A percentile compares a stretch with the other conserved stretches of the same genome.
phyloP scores from a whole-genome alignment of 2,797 vertebrate genomes.

The Taeniopygia guttata region DNA sequence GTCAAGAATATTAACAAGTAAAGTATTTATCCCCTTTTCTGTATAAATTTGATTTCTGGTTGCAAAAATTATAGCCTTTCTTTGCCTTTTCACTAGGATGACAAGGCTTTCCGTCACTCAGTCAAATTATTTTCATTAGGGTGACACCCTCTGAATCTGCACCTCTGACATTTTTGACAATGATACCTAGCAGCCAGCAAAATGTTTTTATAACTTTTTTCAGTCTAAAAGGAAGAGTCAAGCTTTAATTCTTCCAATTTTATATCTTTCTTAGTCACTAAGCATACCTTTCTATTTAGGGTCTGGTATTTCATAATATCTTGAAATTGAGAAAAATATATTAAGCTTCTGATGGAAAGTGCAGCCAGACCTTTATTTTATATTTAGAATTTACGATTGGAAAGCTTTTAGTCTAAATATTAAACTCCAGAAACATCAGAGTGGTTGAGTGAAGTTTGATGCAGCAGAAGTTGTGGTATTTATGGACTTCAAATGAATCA shows the following conservation, averaged over 20 bases:
- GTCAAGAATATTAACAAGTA: neutral
- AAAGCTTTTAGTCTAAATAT: neutral
- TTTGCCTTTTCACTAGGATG: neutral
- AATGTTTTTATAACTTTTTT: constrained; percentile 1
- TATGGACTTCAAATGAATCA: neutral
- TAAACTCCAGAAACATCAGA: neutral
- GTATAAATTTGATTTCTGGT: constrained; percentile 29
- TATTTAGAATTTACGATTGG: neutral
- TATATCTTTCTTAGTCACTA: constrained; percentile 3
- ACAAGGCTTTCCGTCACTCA: neutral
- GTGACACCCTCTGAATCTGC: constrained; percentile 31
- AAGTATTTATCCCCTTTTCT: neutral
- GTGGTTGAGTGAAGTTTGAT: neutral
- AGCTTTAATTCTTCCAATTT: neutral
- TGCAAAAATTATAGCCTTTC: neutral
- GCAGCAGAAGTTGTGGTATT: neutral
- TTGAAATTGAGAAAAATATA: constrained; percentile 2
- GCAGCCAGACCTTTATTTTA: neutral
- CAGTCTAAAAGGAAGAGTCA: neutral
- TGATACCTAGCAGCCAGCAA: constrained; percentile 6
- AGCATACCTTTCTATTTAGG: neutral
- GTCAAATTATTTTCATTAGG: constrained; percentile 18
- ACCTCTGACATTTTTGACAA: constrained; percentile 49
- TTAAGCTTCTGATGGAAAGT: constrained; percentile 8
- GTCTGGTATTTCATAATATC: neutral